A percentile compares a stretch with the other conserved stretches of the same genome.
phyloP scores from a whole-genome alignment of 2,797 vertebrate species.

The Myioborus melanocephalus region DNA sequence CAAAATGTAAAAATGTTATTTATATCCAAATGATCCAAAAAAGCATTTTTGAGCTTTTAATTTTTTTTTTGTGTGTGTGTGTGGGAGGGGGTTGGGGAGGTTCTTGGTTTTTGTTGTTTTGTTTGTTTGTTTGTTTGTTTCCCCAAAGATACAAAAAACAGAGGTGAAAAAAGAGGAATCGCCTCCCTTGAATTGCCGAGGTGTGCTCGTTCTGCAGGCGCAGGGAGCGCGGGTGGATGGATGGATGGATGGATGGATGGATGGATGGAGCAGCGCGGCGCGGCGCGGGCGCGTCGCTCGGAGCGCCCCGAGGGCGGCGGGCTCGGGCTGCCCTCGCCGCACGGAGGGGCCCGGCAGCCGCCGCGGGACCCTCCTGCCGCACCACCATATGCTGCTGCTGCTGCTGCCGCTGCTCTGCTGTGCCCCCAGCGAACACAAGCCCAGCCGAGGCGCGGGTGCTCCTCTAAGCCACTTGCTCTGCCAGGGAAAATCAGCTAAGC shows the following conservation, averaged over 20 bases:
- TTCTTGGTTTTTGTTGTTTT: no score
- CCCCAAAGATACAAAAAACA: background rate
- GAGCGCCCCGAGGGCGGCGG: no score
- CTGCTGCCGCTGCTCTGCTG: background rate
- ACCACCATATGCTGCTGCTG: background rate
- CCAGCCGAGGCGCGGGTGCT: background rate
- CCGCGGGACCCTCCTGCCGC: background rate
- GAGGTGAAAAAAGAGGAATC: background rate
- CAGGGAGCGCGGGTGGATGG: no score
- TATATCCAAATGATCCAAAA: background rate
- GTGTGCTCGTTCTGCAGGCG: background rate
- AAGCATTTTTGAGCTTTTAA: background rate
- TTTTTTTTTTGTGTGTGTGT: no score
- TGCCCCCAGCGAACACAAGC: background rate
- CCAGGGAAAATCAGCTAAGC: slow-evolving; percentile 43
- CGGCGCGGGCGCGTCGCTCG: no score
- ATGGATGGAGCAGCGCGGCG: background rate
- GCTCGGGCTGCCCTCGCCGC: no score
- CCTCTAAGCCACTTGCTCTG: slow-evolving; percentile 35
- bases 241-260: no score
- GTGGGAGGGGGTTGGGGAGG: no score
- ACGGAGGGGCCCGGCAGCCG: background rate
- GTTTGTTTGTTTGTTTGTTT: no score
- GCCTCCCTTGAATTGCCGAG: background rate
- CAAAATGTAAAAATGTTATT: background rate